Conservation (phyloP, 2,113 vertebrate species). For the Terrapene triunguis region DNA sequence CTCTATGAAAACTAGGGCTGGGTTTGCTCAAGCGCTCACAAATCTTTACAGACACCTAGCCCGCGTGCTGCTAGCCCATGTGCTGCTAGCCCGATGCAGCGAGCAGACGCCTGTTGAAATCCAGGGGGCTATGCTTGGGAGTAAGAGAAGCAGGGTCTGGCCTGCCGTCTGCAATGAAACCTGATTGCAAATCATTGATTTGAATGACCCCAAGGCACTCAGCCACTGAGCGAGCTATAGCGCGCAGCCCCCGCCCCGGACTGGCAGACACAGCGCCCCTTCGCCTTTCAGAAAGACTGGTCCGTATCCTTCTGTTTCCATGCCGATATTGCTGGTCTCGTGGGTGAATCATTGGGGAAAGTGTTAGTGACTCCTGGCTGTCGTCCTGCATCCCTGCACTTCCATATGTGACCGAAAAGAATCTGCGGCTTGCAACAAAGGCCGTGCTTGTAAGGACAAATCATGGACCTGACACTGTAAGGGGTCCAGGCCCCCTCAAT, state of each 20-base stretch:
- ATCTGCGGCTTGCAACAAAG: neutral
- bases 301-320: neutral
- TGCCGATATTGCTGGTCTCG: neutral
- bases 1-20: neutral
- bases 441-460: neutral
- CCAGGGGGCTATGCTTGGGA: neutral
- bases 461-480: neutral
- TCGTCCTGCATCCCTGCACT: neutral
- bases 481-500: neutral
- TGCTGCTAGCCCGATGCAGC: neutral
- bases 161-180: neutral
- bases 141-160: neutral
- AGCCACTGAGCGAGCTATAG: neutral
- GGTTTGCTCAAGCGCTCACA: neutral
- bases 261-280: neutral
- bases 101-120: neutral
- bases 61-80: neutral
- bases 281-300: neutral
- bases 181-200: neutral
- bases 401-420: neutral
- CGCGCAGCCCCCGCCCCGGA: neutral
- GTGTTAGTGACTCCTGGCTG: neutral
- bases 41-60: neutral
- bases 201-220: neutral
- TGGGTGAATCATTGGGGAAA: neutral